Evolutionary conservation across 2,113 vertebrate genomes (phyloP).

Genomic region (Hemibates koningsi): DNA sequence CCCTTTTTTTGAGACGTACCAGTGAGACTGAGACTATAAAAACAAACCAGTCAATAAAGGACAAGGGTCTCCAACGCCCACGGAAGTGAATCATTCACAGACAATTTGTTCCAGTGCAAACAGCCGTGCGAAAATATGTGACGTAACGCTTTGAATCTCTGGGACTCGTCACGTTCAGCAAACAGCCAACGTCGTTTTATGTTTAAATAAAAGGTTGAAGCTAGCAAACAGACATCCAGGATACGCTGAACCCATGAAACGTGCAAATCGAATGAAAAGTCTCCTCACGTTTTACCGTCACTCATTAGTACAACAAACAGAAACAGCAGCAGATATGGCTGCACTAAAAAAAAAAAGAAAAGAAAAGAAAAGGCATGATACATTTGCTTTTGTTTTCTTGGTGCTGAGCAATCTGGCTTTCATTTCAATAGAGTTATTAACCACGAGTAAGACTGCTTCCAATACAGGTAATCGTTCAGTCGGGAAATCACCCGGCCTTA

Average conservation of each 20-base stretch:
- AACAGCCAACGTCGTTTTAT: accelerated
- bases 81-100: conserved; percentile 22
- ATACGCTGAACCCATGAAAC: not conserved
- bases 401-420: not conserved
- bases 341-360: not conserved
- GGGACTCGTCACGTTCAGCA: not conserved
- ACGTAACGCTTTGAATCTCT: not conserved
- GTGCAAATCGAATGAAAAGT: not conserved
- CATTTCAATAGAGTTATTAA: not conserved
- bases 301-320: not conserved
- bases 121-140: not conserved
- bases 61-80: conserved; percentile 20
- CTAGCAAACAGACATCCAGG: not conserved
- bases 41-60: conserved; percentile 10
- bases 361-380: not conserved
- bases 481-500: not conserved
- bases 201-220: not conserved
- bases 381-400: accelerated
- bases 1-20: not conserved
- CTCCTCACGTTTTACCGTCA: not conserved
- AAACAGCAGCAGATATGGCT: not conserved
- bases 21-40: not conserved
- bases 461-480: not conserved
- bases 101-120: conserved; percentile 12
- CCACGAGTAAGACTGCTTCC: not conserved